Evolutionary conservation across 1,140 invertebrate genomes (phyloP).

Genomic region (Lepidurus couesii): DNA sequence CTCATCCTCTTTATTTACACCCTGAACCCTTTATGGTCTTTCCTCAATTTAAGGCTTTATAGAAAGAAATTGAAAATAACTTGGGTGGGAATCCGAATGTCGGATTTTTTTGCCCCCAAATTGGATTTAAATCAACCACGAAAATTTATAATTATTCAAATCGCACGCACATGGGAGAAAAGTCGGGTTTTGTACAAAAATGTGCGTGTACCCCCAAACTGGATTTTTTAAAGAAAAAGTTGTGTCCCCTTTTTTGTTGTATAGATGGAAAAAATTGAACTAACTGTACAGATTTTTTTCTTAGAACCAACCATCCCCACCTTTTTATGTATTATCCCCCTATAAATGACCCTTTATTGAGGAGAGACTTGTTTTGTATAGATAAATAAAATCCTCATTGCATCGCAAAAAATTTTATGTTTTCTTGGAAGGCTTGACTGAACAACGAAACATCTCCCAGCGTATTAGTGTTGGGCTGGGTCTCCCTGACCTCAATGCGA

Average conservation of each 20-base stretch:
- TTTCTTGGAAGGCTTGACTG: too few species aligned
- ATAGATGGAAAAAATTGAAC: neutral
- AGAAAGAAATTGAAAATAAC: neutral
- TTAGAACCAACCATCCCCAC: neutral
- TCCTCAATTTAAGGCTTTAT: slow-evolving; percentile 17
- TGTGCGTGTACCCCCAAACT: neutral
- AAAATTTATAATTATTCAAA: neutral
- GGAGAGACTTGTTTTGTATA: slow-evolving; percentile 36
- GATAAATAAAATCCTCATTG: slow-evolving; percentile 35
- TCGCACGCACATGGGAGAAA: neutral
- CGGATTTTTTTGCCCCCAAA: too few species aligned
- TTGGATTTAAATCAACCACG: too few species aligned
- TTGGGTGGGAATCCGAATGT: neutral
- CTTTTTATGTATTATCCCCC: neutral
- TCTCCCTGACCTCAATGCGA: slow-evolving; percentile 17
- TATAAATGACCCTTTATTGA: slow-evolving; percentile 24
- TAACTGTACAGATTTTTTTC: slow-evolving; percentile 15
- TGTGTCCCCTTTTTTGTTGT: neutral
- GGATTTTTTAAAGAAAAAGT: too few species aligned
- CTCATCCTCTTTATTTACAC: neutral
- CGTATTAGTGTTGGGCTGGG: neutral
- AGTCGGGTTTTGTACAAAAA: neutral
- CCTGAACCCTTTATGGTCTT: neutral
- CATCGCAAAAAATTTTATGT: slow-evolving; percentile 28
- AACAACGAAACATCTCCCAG: too few species aligned